Conservation (phyloP, 2,113 vertebrate genomes). For the Sorex fumeus region DNA sequence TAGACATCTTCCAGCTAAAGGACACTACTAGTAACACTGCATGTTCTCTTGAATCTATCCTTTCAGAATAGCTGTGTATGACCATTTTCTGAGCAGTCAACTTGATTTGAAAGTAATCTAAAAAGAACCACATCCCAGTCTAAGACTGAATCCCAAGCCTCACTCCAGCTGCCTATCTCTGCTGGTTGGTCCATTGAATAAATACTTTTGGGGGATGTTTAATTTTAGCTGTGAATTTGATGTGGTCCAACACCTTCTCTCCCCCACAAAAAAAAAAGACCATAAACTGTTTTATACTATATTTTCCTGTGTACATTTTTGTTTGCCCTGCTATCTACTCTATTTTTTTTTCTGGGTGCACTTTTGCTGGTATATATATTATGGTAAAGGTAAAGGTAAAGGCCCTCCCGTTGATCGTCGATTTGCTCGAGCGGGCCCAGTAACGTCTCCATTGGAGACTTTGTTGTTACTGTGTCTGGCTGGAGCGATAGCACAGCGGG, state of each 20-base stretch:
- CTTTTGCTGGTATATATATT: too few species aligned
- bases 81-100: conserved; percentile 19
- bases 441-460: too few species aligned
- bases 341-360: too few species aligned
- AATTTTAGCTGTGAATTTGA: background rate
- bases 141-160: background rate
- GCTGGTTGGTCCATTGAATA: background rate
- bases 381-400: too few species aligned
- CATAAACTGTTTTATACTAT: too few species aligned
- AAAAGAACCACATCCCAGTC: background rate
- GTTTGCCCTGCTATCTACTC: too few species aligned
- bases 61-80: background rate
- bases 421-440: too few species aligned
- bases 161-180: background rate
- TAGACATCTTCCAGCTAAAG: background rate
- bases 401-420: too few species aligned
- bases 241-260: too few species aligned
- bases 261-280: too few species aligned
- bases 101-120: background rate
- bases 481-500: too few species aligned
- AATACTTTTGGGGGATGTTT: background rate
- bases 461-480: too few species aligned
- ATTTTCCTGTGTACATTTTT: background rate
- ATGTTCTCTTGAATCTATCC: background rate
- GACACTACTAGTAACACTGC: background rate